These are phyloP conservation scores for Therioaphis trifolii DNA, from an alignment of 2,888 invertebrate species.

Conservation along the genomic window DNA sequence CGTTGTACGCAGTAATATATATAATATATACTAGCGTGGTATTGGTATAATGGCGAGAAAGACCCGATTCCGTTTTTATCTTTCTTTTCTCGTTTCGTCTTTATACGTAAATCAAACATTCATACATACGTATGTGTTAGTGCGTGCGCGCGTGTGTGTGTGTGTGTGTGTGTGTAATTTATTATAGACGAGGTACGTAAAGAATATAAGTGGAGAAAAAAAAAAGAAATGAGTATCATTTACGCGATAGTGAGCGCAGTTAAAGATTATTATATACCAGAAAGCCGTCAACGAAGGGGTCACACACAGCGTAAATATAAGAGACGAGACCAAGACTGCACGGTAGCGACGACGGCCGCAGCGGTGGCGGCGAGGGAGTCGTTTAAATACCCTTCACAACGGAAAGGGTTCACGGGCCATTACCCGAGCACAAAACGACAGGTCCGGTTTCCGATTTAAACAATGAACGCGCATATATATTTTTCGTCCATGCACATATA, in stretches of 20 bases:
- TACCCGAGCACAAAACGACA: constrained; percentile 61
- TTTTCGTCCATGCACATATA: background rate
- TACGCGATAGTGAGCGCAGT: background rate
- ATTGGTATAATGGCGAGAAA: too few species aligned
- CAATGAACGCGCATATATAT: constrained; percentile 19
- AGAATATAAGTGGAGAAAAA: background rate
- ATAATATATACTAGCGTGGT: too few species aligned
- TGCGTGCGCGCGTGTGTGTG: background rate
- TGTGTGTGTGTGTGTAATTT: background rate
- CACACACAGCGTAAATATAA: background rate
- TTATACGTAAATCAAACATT: too few species aligned
- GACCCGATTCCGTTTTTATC: too few species aligned
- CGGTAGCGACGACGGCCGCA: background rate
- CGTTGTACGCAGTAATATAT: too few species aligned
- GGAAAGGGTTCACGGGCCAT: constrained; percentile 60
- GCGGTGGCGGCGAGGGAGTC: constrained; percentile 49
- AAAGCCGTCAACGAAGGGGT: constrained; percentile 1
- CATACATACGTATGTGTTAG: background rate
- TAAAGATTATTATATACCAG: background rate
- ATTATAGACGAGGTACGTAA: background rate
- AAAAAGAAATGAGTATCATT: background rate
- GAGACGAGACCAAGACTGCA: constrained; percentile 17
- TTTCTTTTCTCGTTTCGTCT: too few species aligned
- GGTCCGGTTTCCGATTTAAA: constrained; percentile 60
- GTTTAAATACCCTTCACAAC: constrained; percentile 43